Evolutionary conservation across 2,797 vertebrate species (phyloP).

Genomic region (Tenualosa ilisha): DNA sequence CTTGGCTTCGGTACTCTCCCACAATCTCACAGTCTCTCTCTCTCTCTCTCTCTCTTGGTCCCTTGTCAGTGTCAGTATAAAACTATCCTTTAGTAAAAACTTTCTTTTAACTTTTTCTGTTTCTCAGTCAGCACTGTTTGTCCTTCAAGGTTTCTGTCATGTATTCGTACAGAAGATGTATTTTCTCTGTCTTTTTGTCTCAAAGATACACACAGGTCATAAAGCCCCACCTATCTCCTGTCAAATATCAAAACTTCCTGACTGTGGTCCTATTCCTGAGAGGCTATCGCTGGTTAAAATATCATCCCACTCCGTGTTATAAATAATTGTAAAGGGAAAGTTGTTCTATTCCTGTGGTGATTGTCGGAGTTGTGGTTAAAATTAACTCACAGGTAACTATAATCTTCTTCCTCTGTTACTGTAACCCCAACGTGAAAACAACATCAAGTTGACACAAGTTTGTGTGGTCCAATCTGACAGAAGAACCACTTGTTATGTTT

Average conservation of each 20-base stretch:
- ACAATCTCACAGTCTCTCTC: not conserved
- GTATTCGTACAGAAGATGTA: not conserved
- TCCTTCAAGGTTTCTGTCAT: not conserved
- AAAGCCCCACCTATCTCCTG: slow-evolving; percentile 41
- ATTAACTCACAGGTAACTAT: not conserved
- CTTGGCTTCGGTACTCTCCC: not conserved
- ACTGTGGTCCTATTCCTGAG: slow-evolving; percentile 18
- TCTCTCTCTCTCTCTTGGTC: not conserved
- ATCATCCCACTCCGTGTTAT: slow-evolving; percentile 59
- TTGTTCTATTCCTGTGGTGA: slow-evolving; percentile 20
- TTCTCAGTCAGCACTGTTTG: not conserved
- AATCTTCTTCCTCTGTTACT: not conserved
- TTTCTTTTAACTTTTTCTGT: not conserved
- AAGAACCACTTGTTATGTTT: not conserved
- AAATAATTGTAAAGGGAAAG: slow-evolving; percentile 27
- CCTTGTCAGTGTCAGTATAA: not conserved
- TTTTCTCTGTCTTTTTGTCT: not conserved
- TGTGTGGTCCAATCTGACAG: not conserved
- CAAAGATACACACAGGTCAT: not conserved
- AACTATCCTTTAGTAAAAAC: not conserved
- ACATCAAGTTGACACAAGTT: not conserved
- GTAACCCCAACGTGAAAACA: too few species aligned
- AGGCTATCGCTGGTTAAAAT: slow-evolving; percentile 49
- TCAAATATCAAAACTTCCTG: slow-evolving; percentile 45
- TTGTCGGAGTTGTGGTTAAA: not conserved